Evolutionary conservation across 2,113 vertebrate genomes (phyloP).

Genomic region (Cyprinodon tularosa): DNA sequence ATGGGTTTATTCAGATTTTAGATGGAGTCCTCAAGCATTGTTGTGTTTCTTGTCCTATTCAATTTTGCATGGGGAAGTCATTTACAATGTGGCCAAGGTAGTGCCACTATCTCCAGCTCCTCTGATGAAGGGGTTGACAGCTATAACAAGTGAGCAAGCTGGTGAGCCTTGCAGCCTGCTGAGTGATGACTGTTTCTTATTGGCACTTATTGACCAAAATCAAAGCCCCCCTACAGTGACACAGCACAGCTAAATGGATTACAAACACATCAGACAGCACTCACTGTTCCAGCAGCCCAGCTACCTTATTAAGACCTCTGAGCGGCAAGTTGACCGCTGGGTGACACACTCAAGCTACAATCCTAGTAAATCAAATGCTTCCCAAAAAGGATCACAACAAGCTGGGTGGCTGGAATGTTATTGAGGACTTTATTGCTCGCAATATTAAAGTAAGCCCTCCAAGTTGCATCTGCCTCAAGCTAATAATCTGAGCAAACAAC

Average conservation of each 20-base stretch:
- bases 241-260: slow-evolving; percentile 73
- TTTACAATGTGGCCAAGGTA: slow-evolving; percentile 54
- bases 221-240: slow-evolving; percentile 71
- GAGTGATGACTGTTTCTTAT: slow-evolving; percentile 74
- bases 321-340: slow-evolving; percentile 42
- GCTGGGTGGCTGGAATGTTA: slow-evolving; percentile 5
- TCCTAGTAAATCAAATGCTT: slow-evolving; percentile 9
- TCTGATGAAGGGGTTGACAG: slow-evolving; percentile 68
- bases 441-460: slow-evolving; percentile 9
- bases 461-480: slow-evolving; percentile 10
- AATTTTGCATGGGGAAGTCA: slow-evolving; percentile 65
- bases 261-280: slow-evolving; percentile 63
- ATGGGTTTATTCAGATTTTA: slow-evolving; percentile 63
- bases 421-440: slow-evolving; percentile 7
- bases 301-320: slow-evolving; percentile 51
- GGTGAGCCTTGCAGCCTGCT: slow-evolving; percentile 75
- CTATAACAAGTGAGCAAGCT: slow-evolving; percentile 73
- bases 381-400: slow-evolving; percentile 4
- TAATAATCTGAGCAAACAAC: slow-evolving; percentile 6
- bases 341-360: slow-evolving; percentile 34
- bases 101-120: slow-evolving; percentile 53
- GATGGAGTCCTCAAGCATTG: slow-evolving; percentile 57
- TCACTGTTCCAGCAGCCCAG: slow-evolving; percentile 52
- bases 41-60: slow-evolving; percentile 66
- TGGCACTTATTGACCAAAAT: slow-evolving; percentile 71